Evolutionary conservation across 2,113 vertebrate genomes (phyloP).

Genomic region (Gnathochromis pfefferi): DNA sequence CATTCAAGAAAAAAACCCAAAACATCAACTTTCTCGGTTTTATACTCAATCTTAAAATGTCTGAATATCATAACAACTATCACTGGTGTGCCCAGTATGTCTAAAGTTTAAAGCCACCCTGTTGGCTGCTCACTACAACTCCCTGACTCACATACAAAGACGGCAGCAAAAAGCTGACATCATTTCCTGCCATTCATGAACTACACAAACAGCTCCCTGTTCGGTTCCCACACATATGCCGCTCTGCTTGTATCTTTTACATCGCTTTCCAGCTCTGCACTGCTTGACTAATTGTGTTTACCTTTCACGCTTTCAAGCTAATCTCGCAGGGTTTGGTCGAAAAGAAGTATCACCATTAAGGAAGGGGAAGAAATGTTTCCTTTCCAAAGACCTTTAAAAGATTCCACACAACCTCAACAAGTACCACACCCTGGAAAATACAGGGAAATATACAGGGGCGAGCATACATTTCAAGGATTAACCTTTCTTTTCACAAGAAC

Average conservation of each 20-base stretch:
- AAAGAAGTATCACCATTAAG: constrained; percentile 21
- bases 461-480: neutral
- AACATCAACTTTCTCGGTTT: neutral
- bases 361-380: constrained; percentile 50
- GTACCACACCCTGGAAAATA: constrained; percentile 55
- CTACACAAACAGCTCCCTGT: constrained; percentile 70
- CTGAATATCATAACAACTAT: neutral
- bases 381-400: constrained; percentile 18
- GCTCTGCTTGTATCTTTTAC: constrained; percentile 20
- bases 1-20: neutral
- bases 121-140: constrained; percentile 1
- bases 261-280: constrained; percentile 26
- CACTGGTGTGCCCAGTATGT: neutral
- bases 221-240: constrained; percentile 62
- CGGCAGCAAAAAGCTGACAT: constrained; percentile 63
- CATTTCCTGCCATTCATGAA: constrained; percentile 76
- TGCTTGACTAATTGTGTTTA: constrained; percentile 49
- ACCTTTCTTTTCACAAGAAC: neutral
- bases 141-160: constrained; percentile 44
- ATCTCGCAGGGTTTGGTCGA: constrained; percentile 29
- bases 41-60: constrained; percentile 8
- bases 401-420: constrained; percentile 23
- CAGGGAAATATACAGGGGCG: neutral
- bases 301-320: constrained; percentile 35
- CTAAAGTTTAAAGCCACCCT: constrained; percentile 17